Conservation (phyloP, 2,797 vertebrate genomes). For the Cygnus olor region DNA sequence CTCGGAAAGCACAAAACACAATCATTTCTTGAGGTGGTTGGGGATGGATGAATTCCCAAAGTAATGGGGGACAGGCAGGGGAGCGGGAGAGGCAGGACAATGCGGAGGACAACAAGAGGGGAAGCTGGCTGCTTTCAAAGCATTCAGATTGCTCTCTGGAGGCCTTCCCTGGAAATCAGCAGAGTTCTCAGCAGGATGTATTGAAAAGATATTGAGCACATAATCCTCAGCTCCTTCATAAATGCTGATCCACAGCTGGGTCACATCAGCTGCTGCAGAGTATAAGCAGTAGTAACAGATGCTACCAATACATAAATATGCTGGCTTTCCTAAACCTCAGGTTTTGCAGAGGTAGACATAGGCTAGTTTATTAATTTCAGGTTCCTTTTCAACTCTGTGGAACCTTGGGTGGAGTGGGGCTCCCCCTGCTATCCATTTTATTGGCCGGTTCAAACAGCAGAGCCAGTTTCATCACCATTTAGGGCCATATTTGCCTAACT, state of each 20-base stretch:
- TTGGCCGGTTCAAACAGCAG: background rate
- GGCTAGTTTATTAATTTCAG: background rate
- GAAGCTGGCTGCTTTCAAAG: slow-evolving; percentile 6
- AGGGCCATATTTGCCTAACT: background rate
- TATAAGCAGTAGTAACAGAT: slow-evolving; percentile 19
- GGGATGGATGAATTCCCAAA: background rate
- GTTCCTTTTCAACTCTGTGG: background rate
- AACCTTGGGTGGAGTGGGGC: background rate
- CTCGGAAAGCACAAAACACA: slow-evolving; percentile 36
- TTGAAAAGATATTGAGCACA: slow-evolving; percentile 38
- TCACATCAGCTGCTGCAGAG: slow-evolving; percentile 50
- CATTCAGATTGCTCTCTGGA: background rate
- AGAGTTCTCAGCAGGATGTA: background rate
- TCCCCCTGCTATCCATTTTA: background rate
- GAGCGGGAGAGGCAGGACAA: background rate
- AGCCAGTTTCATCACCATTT: background rate
- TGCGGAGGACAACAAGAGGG: background rate
- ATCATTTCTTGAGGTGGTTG: background rate
- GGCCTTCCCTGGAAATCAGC: slow-evolving; percentile 1
- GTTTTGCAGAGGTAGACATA: slow-evolving; percentile 6
- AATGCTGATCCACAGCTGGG: slow-evolving; percentile 52
- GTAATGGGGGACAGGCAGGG: background rate
- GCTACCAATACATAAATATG: background rate
- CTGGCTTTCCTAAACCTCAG: background rate
- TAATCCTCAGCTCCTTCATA: slow-evolving; percentile 47